phyloP scores from a whole-genome alignment of 2,888 invertebrate species.

The Cosmia trapezina region DNA sequence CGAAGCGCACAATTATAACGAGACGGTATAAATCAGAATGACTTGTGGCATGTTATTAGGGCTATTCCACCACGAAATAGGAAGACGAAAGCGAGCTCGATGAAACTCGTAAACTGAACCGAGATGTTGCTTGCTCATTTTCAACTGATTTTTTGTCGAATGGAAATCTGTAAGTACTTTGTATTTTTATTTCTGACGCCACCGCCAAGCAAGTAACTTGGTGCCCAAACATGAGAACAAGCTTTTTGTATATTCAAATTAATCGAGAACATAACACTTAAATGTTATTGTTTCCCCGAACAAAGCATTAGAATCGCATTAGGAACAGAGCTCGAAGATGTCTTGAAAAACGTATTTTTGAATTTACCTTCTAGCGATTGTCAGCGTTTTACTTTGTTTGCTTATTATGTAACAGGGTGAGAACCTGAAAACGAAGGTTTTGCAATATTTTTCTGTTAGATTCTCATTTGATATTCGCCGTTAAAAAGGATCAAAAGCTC shows the following conservation, averaged over 20 bases:
- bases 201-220: conserved; percentile 46
- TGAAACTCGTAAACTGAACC: conserved; percentile 80
- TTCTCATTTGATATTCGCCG: conserved; percentile 62
- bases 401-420: conserved; percentile 52
- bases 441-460: conserved; percentile 57
- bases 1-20: conserved; percentile 90
- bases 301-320: conserved; percentile 70
- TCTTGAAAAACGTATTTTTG: conserved; percentile 62
- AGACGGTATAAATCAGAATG: conserved; percentile 90
- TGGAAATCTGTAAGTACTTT: conserved; percentile 60
- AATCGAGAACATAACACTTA: conserved; percentile 70
- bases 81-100: conserved; percentile 83
- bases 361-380: conserved; percentile 63
- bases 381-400: conserved; percentile 65
- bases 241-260: conserved; percentile 68
- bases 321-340: conserved; percentile 56
- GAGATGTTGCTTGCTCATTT: conserved; percentile 71
- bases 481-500: conserved; percentile 69
- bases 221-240: conserved; percentile 58
- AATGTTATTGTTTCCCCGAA: conserved; percentile 69
- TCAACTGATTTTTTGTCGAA: conserved; percentile 71
- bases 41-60: conserved; percentile 90
- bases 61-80: conserved; percentile 85
- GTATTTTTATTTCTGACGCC: conserved; percentile 66
- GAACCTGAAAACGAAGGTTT: conserved; percentile 31